Conservation (phyloP, 2,888 invertebrate genomes). For the Xanthorhoe spadicearia region DNA sequence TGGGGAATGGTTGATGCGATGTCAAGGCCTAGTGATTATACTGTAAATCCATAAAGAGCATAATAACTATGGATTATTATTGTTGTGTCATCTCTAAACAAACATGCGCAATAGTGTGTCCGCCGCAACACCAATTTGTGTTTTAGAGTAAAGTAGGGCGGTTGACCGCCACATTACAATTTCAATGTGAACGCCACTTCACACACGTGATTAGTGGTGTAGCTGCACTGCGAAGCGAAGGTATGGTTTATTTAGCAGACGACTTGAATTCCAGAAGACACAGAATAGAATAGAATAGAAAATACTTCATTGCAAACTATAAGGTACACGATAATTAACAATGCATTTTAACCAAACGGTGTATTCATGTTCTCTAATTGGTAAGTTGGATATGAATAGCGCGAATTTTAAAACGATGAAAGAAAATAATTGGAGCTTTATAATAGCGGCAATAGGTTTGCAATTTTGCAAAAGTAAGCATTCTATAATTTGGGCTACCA, state of each 20-base stretch:
- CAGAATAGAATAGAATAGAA: no score
- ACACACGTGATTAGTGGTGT: conserved; percentile 41
- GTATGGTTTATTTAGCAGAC: neutral
- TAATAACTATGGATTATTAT: conserved; percentile 15
- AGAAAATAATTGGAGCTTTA: no score
- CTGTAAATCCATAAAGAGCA: neutral
- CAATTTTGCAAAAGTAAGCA: no score
- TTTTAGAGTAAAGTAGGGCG: conserved; percentile 30
- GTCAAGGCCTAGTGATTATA: neutral
- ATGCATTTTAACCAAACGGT: no score
- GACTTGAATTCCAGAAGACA: no score
- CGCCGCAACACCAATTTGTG: conserved; percentile 25
- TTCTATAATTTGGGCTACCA: no score
- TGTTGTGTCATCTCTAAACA: conserved; percentile 27
- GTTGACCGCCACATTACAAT: conserved; percentile 19
- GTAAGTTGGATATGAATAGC: no score
- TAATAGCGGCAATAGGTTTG: no score
- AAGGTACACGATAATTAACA: no score
- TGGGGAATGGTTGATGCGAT: neutral
- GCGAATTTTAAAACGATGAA: no score
- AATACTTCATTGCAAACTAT: no score
- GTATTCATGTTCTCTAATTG: neutral
- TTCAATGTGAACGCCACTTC: conserved; percentile 24
- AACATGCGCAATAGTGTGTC: conserved; percentile 15
- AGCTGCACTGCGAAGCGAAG: conserved; percentile 13